Base-by-base conservation (phyloP, 2,888 invertebrate species). In the Disparrhopalites patrizii region DNA sequence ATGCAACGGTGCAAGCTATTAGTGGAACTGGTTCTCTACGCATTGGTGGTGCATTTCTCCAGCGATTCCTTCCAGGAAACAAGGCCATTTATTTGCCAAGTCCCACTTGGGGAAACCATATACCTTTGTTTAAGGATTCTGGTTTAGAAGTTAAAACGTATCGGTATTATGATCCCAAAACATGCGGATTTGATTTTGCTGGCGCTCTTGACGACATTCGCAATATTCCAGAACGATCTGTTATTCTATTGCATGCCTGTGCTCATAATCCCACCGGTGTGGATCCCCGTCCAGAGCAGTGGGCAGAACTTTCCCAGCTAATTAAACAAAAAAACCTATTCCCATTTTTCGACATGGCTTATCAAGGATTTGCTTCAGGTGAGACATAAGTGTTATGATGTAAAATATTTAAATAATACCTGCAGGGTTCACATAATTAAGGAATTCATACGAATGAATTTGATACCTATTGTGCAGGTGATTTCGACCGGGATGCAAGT, bases 101-200 rank as follows among this genome's bases (percentile, higher is more conserved):
- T 1, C 99, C 99, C 3, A 89, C 98, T 0, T 99, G 99, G 99
- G 98, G 98, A 61, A 99, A 99, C 81, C 99, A 99, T 79, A 88
- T 86, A 0, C 95, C 96, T 62, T 86, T 99, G 77, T 95, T 97
- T 81, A 94, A 90, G 82, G 89, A 90, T 77, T 83, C 92, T 58
- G 90, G 91, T 2, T 79, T 99, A 63, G 83, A 87, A 15, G 88
- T 94, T 55, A 92, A 96, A 79, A 84, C 87, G 64, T 99, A 99
- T 82, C 86, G 89, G 70, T 99, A 98, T 81, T 99, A 93, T 79
- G 91, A 98, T 78, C 86, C 93, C 1, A 89, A 89, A 76, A 95
- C 93, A 1, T 92, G 93, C 79, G 96, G 93, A 1, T 89, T 99
- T 78, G 94, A 99, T 79, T 90, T 94, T 75, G 80, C 87, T 70